These are phyloP conservation scores for Ischnura elegans DNA, from an alignment of 2,888 invertebrate species.

Conservation along the genomic window DNA sequence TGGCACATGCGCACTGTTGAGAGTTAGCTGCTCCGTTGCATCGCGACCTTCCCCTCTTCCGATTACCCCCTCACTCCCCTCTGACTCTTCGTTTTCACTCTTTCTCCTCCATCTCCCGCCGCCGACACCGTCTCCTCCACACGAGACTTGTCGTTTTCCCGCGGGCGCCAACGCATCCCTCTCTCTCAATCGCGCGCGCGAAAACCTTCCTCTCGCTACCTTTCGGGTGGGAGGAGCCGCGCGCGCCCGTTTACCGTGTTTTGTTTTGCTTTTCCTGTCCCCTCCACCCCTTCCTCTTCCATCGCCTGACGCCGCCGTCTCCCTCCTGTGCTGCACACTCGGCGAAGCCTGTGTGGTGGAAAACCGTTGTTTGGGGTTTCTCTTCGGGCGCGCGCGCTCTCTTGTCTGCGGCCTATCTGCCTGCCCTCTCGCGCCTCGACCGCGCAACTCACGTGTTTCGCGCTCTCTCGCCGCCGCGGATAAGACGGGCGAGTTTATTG, in stretches of 20 bases:
- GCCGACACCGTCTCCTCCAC: not conserved
- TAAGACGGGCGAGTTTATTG: conserved; percentile 21
- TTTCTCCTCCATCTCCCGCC: not conserved
- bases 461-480: not conserved
- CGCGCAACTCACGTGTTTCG: conserved; percentile 45
- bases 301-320: not conserved
- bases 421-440: conserved; percentile 34
- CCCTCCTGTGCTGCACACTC: not conserved
- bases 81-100: conserved; percentile 43
- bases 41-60: conserved; percentile 23
- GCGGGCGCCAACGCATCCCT: conserved; percentile 9
- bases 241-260: conserved; percentile 8
- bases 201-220: not conserved
- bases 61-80: not conserved
- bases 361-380: conserved; percentile 20
- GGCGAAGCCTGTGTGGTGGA: not conserved
- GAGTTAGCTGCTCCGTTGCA: conserved; percentile 63
- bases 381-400: conserved; percentile 21
- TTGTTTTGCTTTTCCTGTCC: not conserved
- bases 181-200: not conserved
- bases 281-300: not conserved
- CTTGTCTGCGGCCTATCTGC: conserved; percentile 6
- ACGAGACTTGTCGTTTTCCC: conserved; percentile 3
- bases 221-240: not conserved
- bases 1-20: conserved; percentile 61